These are phyloP conservation scores for Gasteruption jaculator DNA, from an alignment of 2,888 invertebrate genomes.

Conservation along the genomic window DNA sequence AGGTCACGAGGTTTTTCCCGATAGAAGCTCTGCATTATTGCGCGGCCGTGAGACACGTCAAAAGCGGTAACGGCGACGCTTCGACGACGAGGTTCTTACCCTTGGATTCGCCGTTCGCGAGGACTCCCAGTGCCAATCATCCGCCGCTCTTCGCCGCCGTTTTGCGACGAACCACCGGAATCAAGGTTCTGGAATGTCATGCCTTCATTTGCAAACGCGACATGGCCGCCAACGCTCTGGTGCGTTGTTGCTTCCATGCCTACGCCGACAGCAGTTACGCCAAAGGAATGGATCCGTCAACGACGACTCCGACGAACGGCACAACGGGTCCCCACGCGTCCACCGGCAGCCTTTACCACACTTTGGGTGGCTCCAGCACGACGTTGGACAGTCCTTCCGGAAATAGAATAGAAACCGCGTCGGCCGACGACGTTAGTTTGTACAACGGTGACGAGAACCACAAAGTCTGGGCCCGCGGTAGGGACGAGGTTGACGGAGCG, in stretches of 20 bases:
- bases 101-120: slow-evolving; percentile 92
- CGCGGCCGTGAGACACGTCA: slow-evolving; percentile 87
- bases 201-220: slow-evolving; percentile 96
- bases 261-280: slow-evolving; percentile 95
- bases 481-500: slow-evolving; percentile 68
- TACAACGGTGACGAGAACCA: slow-evolving; percentile 92
- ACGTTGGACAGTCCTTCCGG: slow-evolving; percentile 50
- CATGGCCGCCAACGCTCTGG: slow-evolving; percentile 95
- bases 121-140: slow-evolving; percentile 87
- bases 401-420: slow-evolving; percentile 45
- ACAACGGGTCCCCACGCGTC: slow-evolving; percentile 37
- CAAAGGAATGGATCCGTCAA: slow-evolving; percentile 54
- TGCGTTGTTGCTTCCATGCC: slow-evolving; percentile 95
- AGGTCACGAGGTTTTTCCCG: slow-evolving; percentile 92
- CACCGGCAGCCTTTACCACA: slow-evolving; percentile 45
- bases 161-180: slow-evolving; percentile 89
- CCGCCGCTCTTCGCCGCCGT: slow-evolving; percentile 97
- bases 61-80: slow-evolving; percentile 50
- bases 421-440: slow-evolving; percentile 74
- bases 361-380: slow-evolving; percentile 49
- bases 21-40: slow-evolving; percentile 94
- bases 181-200: slow-evolving; percentile 97
- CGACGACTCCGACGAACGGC: slow-evolving; percentile 35
- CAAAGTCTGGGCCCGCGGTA: slow-evolving; percentile 85
- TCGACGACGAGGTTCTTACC: slow-evolving; percentile 87